Percentiles rank a stretch among this genome's conserved stretches.
Conservation (phyloP, 2,888 invertebrate species). For the Gari tellinella region DNA sequence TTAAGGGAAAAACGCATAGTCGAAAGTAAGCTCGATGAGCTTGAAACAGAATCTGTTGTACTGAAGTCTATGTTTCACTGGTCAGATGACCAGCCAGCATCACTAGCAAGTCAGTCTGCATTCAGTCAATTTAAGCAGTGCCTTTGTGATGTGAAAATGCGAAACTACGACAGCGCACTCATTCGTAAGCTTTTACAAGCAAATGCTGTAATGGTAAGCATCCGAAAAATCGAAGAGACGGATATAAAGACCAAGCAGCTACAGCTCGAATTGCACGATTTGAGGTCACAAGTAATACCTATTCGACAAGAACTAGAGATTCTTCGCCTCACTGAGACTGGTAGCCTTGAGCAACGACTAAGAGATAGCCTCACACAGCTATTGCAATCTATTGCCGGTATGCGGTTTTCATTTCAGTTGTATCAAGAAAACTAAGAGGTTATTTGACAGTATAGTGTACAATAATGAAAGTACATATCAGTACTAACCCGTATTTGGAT, state of each 20-base stretch:
- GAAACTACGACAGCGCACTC: constrained; percentile 5
- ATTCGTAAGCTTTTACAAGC: constrained; percentile 1
- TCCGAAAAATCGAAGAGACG: constrained; percentile 4
- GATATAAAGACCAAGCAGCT: not conserved
- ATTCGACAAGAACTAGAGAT: constrained; percentile 12
- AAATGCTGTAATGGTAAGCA: constrained; percentile 4
- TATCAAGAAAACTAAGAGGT: no score
- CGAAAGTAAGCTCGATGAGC: not conserved
- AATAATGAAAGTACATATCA: no score
- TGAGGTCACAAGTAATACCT: constrained; percentile 6
- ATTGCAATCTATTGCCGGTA: no score
- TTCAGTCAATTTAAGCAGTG: not conserved
- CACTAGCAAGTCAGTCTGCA: constrained; percentile 6
- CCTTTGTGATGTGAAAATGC: not conserved
- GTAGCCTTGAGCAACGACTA: constrained; percentile 3
- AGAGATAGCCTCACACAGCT: constrained; percentile 3
- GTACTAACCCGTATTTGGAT: no score
- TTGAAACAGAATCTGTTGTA: not conserved
- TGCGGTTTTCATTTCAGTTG: no score
- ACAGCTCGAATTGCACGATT: not conserved
- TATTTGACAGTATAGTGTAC: no score
- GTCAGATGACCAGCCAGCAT: not conserved
- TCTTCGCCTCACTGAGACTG: constrained; percentile 1
- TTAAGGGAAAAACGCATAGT: not conserved
- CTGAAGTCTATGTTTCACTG: not conserved